Evolutionary conservation across 1,140 invertebrate species (phyloP), one percentile per base, ranked within the genome.

Genomic region (Ditylenchus dipsaci): DNA sequence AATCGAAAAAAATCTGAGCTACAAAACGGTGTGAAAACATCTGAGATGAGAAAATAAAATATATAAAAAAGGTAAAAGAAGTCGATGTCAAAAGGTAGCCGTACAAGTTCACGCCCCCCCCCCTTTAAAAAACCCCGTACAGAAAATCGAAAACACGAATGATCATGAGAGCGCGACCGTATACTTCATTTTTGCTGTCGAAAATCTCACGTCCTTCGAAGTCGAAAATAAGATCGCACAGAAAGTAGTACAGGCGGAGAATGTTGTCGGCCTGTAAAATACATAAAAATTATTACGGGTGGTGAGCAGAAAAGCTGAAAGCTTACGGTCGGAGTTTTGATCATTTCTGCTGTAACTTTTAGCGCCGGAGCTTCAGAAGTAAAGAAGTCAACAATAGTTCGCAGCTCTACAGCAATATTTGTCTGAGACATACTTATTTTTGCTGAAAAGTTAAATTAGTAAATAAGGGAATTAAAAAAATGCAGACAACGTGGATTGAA

Each of bases 341-440:
- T 56, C 29, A 43, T 60, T 21, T 70, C 63, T n/a, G 21, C 23
- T 13, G 1, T 58, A 45, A 70, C 19, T 15, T 43, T 38, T 27
- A 70, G 43, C n/a, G 69, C 15, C 13, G 67, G 29, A 27, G 56
- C 68, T 17, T 70, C 68, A 1, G 13, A 8, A 5, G 15, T 42
- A 43, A 70, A 70, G 47, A 70, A 70, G 11, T 70, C 68, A 19
- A 66, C 15, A 29, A 70, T 70, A 9, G 69, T 15, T 15, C 33
- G 30, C 15, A 33, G 19, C 11, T 70, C 63, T 7, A 19, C 59
- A 5, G 33, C 33, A 5, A 5, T 3, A 38, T 3, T 5, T 38
- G 33, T 38, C 33, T 38, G 33, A 5, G 33, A 38, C 33, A 38
- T 38, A 38, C 11, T 38, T 38, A 3, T 3, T 11, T 38, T 11